phyloP scores from a whole-genome alignment of 2,797 vertebrate species.

The Australoheros facetus region DNA sequence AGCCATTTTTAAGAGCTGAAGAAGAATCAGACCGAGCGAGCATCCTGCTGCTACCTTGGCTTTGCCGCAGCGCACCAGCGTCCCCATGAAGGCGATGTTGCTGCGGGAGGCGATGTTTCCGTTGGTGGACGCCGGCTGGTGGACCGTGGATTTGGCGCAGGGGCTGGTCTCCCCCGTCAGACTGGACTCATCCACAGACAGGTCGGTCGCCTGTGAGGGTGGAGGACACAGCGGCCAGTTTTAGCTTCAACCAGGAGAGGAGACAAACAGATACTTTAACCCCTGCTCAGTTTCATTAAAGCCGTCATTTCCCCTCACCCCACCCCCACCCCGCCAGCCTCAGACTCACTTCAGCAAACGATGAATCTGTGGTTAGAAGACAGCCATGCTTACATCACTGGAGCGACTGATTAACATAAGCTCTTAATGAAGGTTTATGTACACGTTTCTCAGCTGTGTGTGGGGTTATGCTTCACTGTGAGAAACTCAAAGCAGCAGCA shows the following conservation, averaged over 20 bases:
- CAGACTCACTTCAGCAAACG: too few relatives aligned
- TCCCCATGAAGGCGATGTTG: slow-evolving; percentile 98
- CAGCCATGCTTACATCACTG: background rate
- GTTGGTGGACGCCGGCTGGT: slow-evolving; percentile 84
- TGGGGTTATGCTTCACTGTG: too few relatives aligned
- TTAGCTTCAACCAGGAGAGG: background rate
- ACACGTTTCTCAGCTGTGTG: background rate
- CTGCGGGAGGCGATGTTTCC: slow-evolving; percentile 92
- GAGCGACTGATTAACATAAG: background rate
- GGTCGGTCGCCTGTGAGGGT: slow-evolving; percentile 84
- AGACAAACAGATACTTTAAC: background rate
- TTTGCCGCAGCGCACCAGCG: slow-evolving; percentile 93
- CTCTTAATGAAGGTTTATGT: background rate
- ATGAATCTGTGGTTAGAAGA: too few relatives aligned
- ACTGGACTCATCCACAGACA: slow-evolving; percentile 94
- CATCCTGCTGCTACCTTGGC: slow-evolving; percentile 86
- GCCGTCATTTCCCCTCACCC: background rate
- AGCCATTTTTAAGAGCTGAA: background rate
- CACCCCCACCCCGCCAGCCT: background rate
- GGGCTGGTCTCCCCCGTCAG: slow-evolving; percentile 95
- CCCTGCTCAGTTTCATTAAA: background rate
- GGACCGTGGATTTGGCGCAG: slow-evolving; percentile 87
- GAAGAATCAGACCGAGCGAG: background rate
- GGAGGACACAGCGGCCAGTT: fast-evolving
- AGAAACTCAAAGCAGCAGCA: too few relatives aligned